Conservation (phyloP, 1,140 invertebrate species). For the Argopecten irradians region DNA sequence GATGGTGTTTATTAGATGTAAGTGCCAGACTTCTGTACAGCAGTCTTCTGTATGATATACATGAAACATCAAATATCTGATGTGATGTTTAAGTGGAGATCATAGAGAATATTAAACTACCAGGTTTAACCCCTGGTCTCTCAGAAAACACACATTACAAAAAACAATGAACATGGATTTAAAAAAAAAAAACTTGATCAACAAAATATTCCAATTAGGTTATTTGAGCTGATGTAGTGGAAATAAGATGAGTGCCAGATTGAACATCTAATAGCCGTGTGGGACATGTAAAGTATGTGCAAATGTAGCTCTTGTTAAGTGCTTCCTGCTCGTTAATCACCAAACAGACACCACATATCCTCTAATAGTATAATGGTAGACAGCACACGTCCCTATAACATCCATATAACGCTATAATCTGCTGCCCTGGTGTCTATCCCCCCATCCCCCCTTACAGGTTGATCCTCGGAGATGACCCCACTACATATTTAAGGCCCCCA, state of each 20-base stretch:
- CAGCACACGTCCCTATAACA: not conserved
- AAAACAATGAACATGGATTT: not conserved
- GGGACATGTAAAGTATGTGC: not conserved
- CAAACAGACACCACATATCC: conserved; percentile 3
- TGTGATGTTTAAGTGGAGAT: not conserved
- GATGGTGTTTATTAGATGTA: not conserved
- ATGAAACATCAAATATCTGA: not conserved
- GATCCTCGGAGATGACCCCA: not conserved
- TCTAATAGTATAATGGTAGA: not conserved
- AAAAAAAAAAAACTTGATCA: no score
- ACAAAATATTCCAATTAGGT: not conserved
- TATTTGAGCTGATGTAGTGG: not conserved
- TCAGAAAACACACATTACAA: not conserved
- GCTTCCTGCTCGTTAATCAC: conserved; percentile 13
- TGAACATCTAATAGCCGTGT: not conserved
- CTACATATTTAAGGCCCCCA: not conserved
- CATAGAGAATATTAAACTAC: not conserved
- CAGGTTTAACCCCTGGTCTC: not conserved
- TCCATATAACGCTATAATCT: not conserved
- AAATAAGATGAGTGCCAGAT: not conserved
- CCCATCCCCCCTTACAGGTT: not conserved
- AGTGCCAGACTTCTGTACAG: not conserved
- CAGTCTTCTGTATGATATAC: not conserved
- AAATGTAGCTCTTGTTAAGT: not conserved
- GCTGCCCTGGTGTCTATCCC: not conserved